Evolutionary conservation across 1,140 invertebrate genomes (phyloP).

Genomic region (Cherax quadricarinatus): DNA sequence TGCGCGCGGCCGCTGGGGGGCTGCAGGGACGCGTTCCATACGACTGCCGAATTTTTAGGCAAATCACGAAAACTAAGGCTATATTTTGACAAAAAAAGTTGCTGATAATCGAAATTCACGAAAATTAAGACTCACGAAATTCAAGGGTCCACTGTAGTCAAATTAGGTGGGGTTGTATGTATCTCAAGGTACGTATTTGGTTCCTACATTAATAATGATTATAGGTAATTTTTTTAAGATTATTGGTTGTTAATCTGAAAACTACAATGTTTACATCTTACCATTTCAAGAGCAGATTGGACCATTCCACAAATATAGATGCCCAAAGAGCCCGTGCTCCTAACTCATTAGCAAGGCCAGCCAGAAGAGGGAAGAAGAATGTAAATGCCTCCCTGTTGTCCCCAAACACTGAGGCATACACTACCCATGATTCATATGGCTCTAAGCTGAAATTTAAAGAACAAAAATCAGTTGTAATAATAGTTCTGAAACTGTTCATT

Average conservation of each 20-base stretch:
- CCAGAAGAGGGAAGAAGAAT: constrained; percentile 69
- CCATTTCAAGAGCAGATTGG: constrained; percentile 71
- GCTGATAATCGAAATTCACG: no score
- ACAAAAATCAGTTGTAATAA: not conserved
- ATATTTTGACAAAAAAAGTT: no score
- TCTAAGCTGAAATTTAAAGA: constrained; percentile 45
- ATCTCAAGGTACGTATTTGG: no score
- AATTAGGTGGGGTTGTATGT: no score
- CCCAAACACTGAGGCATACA: constrained; percentile 59
- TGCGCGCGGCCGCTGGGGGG: no score
- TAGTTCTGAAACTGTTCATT: no score
- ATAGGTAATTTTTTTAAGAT: not conserved
- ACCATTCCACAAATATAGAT: constrained; percentile 70
- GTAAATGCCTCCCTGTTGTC: constrained; percentile 69
- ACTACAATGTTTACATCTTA: constrained; percentile 8
- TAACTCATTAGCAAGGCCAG: constrained; percentile 64
- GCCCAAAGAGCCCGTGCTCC: constrained; percentile 70
- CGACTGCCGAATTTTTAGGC: no score
- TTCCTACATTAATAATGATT: no score
- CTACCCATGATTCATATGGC: constrained; percentile 67
- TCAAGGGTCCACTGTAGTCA: no score
- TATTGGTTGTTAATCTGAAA: not conserved
- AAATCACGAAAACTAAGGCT: no score
- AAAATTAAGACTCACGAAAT: no score
- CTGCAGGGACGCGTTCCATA: no score